Percentiles rank a stretch among this genome's conserved stretches.
These are phyloP conservation scores for Drosophila kokeensis DNA, from an alignment of 2,888 invertebrate genomes.

Conservation along the genomic window DNA sequence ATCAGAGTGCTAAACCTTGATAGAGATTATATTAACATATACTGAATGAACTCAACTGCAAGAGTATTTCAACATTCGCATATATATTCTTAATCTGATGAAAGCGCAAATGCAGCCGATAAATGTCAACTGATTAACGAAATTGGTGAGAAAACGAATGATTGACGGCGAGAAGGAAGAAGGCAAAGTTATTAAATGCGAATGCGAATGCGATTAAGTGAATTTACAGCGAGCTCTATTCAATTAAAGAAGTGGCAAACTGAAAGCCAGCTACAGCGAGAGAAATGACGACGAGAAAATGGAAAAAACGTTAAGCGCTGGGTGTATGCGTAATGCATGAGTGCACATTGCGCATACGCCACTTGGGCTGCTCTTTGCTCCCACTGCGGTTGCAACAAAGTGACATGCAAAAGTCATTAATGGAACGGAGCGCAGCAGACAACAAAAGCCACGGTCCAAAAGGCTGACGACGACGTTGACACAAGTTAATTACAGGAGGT, in stretches of 20 bases:
- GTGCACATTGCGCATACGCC: slow-evolving; percentile 60
- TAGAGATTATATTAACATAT: background rate
- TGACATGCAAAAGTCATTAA: slow-evolving; percentile 60
- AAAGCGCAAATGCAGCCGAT: slow-evolving; percentile 10
- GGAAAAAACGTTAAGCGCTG: slow-evolving; percentile 21
- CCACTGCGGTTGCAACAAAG: slow-evolving; percentile 57
- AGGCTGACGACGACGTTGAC: slow-evolving; percentile 49
- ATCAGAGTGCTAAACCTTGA: background rate
- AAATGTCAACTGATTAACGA: slow-evolving; percentile 27
- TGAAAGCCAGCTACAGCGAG: background rate
- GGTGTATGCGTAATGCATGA: slow-evolving; percentile 63
- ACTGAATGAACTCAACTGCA: background rate
- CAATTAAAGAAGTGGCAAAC: slow-evolving; percentile 40
- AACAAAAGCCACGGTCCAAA: slow-evolving; percentile 56
- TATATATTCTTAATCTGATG: background rate
- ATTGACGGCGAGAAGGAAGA: slow-evolving; percentile 39
- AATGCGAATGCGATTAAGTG: slow-evolving; percentile 41
- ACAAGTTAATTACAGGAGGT: slow-evolving; percentile 65
- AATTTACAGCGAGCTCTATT: slow-evolving; percentile 39
- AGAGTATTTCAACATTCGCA: background rate
- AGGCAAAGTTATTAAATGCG: slow-evolving; percentile 37
- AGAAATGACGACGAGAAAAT: background rate
- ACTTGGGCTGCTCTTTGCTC: slow-evolving; percentile 2
- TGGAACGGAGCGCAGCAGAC: slow-evolving; percentile 41
- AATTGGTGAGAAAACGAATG: slow-evolving; percentile 36